Base-by-base conservation (phyloP, 2,797 vertebrate species). In the Anguilla marmorata region DNA sequence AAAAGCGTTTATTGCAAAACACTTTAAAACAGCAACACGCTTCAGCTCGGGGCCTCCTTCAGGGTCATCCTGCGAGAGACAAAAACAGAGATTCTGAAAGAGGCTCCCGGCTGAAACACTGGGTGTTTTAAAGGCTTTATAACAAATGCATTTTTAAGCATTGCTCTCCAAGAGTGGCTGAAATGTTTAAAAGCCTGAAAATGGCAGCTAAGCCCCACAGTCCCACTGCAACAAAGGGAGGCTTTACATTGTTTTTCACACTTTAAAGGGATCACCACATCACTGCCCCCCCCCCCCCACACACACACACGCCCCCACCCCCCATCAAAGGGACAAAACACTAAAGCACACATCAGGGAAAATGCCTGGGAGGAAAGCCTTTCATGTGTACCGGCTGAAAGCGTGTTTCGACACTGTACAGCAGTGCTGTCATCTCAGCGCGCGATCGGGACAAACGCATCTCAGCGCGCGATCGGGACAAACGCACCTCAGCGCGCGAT, bases 221-320 rank as follows among this genome's bases (percentile, higher is more conserved):
- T 86, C 89, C 76, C 84, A 86, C 50, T 50, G 86, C 90, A 90
- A 88, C 88, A 88, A 86, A 91, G 89, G 27, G 84, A 76, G 0
- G 52, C 60, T 82, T 86, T 56, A 45, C 84, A 21, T 66, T 45
- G 41, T 27, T 86, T 83, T 37, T 33, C 66, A 50, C 33, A 74
- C 80, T 87, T 86, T 79, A 84, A 89, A 79, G 74, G 79, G 37
- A 82, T 86, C 88, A 90, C 89, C 63, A 86, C 84, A 90, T 89
- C 89, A 88, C 85, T 88, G 86, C 82, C 85, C 83, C 37, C 19
- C 37, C 11, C 56, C 37, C 37, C 33, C 33, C 33, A 0, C 33
- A 2, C 37, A 41, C 37, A 3, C 37, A 41, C 37, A 41, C 37
- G 37, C 76, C 85, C 83, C 37, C 19, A 24, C 5, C 56, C 24